These are phyloP conservation scores for Leguminivora glycinivorella DNA, from an alignment of 1,140 invertebrate genomes.

Conservation along the genomic window DNA sequence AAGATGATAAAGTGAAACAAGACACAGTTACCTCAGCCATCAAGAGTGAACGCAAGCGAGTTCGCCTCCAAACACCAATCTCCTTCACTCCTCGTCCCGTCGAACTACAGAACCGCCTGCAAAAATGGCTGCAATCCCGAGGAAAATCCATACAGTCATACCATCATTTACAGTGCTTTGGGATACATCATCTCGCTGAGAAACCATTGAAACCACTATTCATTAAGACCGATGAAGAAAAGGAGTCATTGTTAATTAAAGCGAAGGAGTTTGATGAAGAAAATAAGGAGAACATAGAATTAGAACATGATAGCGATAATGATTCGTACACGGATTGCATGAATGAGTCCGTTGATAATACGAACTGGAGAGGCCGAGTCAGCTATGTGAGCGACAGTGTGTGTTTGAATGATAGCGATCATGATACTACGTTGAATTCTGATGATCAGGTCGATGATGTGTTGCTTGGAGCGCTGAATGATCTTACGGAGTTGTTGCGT, in stretches of 20 bases:
- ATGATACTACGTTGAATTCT: conserved; percentile 49
- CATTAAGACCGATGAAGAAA: background rate
- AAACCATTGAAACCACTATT: conserved; percentile 38
- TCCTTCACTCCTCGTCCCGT: conserved; percentile 60
- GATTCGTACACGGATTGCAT: conserved; percentile 67
- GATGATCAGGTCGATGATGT: conserved; percentile 50
- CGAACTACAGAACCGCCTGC: conserved; percentile 69
- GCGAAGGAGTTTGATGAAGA: conserved; percentile 64
- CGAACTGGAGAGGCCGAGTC: conserved; percentile 55
- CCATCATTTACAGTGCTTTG: conserved; percentile 79
- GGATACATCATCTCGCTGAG: conserved; percentile 56
- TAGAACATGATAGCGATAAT: conserved; percentile 70
- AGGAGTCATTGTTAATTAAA: no score
- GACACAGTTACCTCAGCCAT: conserved; percentile 64
- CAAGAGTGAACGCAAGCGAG: conserved; percentile 71
- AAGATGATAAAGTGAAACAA: conserved; percentile 55
- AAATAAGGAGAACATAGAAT: conserved; percentile 78
- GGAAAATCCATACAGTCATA: conserved; percentile 75
- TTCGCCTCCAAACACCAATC: conserved; percentile 65
- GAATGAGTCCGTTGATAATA: conserved; percentile 44
- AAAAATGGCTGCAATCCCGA: conserved; percentile 74
- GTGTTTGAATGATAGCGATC: conserved; percentile 53
- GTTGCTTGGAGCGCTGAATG: conserved; percentile 58
- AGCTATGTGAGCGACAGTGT: conserved; percentile 53
- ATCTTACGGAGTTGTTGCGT: conserved; percentile 57